phyloP scores from a whole-genome alignment of 2,888 invertebrate species.

The Aromia moschata region DNA sequence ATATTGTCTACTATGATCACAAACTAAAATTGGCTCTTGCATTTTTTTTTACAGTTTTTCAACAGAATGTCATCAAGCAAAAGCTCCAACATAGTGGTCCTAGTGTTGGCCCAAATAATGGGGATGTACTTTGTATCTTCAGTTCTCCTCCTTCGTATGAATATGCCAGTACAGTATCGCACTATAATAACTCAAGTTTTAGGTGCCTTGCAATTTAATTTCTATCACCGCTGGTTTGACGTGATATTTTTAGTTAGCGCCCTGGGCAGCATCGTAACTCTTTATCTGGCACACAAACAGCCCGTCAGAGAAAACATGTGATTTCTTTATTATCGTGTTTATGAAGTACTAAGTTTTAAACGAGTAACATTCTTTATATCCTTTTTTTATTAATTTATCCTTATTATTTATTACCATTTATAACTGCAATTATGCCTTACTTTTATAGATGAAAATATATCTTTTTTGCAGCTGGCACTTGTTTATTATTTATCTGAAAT shows the following conservation, averaged over 20 bases:
- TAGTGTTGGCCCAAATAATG: slow-evolving; percentile 98
- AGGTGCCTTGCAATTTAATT: slow-evolving; percentile 97
- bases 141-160: slow-evolving; percentile 97
- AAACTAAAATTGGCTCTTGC: no score
- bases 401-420: slow-evolving; percentile 20
- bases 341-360: slow-evolving; percentile 16
- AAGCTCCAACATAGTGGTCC: slow-evolving; percentile 97
- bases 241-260: slow-evolving; percentile 98
- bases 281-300: slow-evolving; percentile 93
- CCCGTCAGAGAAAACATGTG: slow-evolving; percentile 55
- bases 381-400: slow-evolving; percentile 6
- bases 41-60: slow-evolving; percentile 84
- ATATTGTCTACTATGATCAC: no score
- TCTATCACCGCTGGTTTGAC: slow-evolving; percentile 99
- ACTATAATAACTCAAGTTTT: slow-evolving; percentile 91
- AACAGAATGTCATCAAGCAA: slow-evolving; percentile 99
- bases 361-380: slow-evolving; percentile 20
- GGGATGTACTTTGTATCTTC: slow-evolving; percentile 99
- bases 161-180: slow-evolving; percentile 97
- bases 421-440: slow-evolving; percentile 1
- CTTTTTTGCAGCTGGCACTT: background rate
- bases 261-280: slow-evolving; percentile 91
- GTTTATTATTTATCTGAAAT: no score
- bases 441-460: background rate
- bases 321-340: slow-evolving; percentile 22